phyloP scores from a whole-genome alignment of 1,140 invertebrate genomes.

The Neodiprion pinetum region DNA sequence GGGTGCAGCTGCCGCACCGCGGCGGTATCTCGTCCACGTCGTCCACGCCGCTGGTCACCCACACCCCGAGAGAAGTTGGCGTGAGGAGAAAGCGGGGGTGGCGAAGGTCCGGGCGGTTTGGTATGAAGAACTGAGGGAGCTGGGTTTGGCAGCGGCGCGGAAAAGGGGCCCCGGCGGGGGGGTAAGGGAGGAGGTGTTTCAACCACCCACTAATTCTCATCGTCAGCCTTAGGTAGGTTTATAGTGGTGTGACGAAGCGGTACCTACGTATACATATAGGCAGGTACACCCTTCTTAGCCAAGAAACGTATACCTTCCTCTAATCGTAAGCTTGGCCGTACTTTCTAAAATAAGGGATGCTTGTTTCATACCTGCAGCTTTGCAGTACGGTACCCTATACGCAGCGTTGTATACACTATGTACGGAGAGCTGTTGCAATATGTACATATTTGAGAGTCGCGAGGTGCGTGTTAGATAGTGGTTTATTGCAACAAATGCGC shows the following conservation, averaged over 20 bases:
- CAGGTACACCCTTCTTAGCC: constrained; percentile 4
- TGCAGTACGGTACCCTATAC: no score
- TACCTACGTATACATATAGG: not conserved
- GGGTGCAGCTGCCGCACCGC: constrained; percentile 49
- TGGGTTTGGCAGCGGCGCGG: constrained; percentile 23
- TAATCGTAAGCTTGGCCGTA: not conserved
- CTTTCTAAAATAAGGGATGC: not conserved
- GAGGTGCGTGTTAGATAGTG: no score
- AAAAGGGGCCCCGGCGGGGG: constrained; percentile 30
- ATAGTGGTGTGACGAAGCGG: not conserved
- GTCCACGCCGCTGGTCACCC: constrained; percentile 47
- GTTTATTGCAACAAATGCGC: no score
- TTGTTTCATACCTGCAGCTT: not conserved
- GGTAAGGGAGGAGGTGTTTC: constrained; percentile 9
- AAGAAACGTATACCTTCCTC: not conserved
- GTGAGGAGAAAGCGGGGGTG: constrained; percentile 28
- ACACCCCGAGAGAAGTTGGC: constrained; percentile 54
- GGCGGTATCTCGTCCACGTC: constrained; percentile 49
- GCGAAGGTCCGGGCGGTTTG: constrained; percentile 16
- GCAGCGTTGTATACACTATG: no score
- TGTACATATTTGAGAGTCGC: no score
- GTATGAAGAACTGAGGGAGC: not conserved
- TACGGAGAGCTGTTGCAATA: no score
- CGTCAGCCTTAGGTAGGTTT: not conserved
- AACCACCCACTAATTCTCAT: constrained; percentile 1